Conservation (phyloP, 1,140 invertebrate genomes). For the Caenorhabditis briggsae region DNA sequence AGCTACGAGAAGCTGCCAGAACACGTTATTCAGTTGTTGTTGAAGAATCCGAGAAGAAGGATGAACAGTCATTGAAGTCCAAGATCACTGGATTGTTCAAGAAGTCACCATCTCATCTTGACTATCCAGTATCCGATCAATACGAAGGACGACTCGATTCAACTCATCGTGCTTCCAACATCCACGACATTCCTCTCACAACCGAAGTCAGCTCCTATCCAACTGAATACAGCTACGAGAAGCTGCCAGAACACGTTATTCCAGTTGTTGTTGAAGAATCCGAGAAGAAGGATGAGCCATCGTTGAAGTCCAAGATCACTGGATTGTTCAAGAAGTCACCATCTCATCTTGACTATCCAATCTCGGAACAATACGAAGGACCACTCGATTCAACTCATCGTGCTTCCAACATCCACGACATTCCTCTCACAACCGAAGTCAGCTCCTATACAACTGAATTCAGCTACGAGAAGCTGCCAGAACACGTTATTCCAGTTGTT, state of each 20-base stretch:
- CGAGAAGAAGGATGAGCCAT: slow-evolving; percentile 37
- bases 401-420: background rate
- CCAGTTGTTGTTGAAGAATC: slow-evolving; percentile 12
- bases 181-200: slow-evolving; percentile 7
- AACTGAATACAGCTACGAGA: slow-evolving; percentile 29
- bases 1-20: slow-evolving; percentile 19
- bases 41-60: slow-evolving; percentile 34
- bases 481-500: slow-evolving; percentile 16
- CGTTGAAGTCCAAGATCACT: slow-evolving; percentile 9
- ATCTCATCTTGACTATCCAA: slow-evolving; percentile 43
- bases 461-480: slow-evolving; percentile 24
- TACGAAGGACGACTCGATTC: slow-evolving; percentile 20
- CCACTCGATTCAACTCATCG: slow-evolving; percentile 19
- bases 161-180: slow-evolving; percentile 9
- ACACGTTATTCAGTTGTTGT: slow-evolving; percentile 17
- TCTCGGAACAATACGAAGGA: slow-evolving; percentile 25
- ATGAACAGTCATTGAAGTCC: background rate
- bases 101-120: slow-evolving; percentile 20
- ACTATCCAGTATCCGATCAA: slow-evolving; percentile 28
- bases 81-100: slow-evolving; percentile 34
- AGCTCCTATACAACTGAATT: slow-evolving; percentile 12
- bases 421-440: slow-evolving; percentile 1
- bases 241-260: slow-evolving; percentile 11
- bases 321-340: slow-evolving; percentile 44
- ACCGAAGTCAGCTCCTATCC: background rate